Conservation (phyloP, 2,113 vertebrate genomes). For the Numenius arquata region DNA sequence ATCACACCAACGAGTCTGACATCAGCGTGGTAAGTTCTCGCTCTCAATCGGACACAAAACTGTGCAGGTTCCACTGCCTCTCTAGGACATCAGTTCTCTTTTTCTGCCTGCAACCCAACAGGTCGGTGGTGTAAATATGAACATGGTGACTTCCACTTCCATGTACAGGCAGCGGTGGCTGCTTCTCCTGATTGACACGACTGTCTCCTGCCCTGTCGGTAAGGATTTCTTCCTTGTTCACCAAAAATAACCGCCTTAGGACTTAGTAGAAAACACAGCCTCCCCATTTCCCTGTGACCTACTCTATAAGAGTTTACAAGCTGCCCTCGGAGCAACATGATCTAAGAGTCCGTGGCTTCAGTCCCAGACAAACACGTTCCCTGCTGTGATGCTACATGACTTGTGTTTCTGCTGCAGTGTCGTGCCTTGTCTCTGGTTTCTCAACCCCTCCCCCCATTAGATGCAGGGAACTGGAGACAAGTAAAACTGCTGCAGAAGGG, state of each 20-base stretch:
- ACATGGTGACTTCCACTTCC: constrained; percentile 75
- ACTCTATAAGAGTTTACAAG: background rate
- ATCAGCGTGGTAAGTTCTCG: background rate
- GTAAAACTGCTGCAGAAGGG: background rate
- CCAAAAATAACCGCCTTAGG: background rate
- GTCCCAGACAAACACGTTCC: background rate
- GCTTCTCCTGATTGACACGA: constrained; percentile 70
- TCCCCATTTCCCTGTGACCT: background rate
- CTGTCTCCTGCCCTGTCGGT: constrained; percentile 75
- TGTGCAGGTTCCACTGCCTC: background rate
- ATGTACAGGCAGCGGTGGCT: constrained; percentile 81
- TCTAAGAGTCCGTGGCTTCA: background rate
- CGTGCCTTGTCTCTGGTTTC: background rate
- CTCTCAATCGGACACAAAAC: background rate
- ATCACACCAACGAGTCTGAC: constrained; percentile 52
- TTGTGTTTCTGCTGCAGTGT: background rate
- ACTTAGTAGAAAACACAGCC: background rate
- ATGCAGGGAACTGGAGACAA: background rate
- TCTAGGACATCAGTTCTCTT: background rate
- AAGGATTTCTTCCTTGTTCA: background rate
- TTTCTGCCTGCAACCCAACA: constrained; percentile 34
- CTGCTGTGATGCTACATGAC: background rate
- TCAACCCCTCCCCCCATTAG: background rate
- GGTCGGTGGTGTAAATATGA: constrained; percentile 82
- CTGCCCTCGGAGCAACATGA: background rate